Percentiles rank a stretch among this genome's conserved stretches.
phyloP scores from a whole-genome alignment of 2,888 invertebrate genomes.

The Sympetrum striolatum region DNA sequence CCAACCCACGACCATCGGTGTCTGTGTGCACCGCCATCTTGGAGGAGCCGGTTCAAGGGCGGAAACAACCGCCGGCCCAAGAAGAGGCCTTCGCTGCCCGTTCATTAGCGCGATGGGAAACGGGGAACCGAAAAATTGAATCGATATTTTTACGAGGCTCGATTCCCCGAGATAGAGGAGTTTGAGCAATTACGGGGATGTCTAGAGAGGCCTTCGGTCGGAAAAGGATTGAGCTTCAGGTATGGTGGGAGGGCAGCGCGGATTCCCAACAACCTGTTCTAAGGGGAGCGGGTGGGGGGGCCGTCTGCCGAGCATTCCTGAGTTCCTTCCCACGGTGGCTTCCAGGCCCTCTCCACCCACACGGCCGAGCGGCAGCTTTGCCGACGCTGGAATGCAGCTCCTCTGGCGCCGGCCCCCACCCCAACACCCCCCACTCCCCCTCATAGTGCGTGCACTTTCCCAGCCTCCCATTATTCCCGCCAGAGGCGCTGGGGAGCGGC shows the following conservation, averaged over 20 bases:
- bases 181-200: neutral
- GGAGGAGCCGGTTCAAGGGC: neutral
- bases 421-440: neutral
- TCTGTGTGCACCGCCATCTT: neutral
- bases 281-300: neutral
- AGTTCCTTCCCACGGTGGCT: conserved; percentile 27
- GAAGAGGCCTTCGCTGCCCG: conserved; percentile 4
- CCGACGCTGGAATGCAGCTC: neutral
- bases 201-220: neutral
- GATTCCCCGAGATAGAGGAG: neutral
- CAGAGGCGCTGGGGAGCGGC: neutral
- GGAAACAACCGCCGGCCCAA: conserved; percentile 25
- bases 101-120: neutral
- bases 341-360: neutral
- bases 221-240: neutral
- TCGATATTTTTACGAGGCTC: neutral
- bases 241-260: neutral
- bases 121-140: no score
- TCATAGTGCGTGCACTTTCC: neutral
- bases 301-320: neutral
- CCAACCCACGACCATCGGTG: no score
- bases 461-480: neutral
- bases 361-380: neutral
- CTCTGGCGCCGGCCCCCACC: neutral
- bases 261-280: conserved; percentile 32